phyloP scores from a whole-genome alignment of 2,888 invertebrate genomes.

The Agrenia bidenticulata region DNA sequence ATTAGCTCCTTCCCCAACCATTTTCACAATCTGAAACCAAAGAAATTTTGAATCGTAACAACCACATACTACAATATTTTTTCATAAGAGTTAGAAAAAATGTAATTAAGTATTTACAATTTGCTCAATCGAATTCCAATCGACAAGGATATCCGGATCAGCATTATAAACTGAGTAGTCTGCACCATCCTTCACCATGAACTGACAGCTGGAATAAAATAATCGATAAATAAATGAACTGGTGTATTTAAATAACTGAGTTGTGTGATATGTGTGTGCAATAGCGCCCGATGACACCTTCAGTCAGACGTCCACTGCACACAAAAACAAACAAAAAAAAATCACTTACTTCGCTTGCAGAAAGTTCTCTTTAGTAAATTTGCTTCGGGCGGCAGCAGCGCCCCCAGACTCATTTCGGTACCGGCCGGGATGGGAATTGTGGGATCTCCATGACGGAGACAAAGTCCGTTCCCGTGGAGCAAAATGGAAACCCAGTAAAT shows the following conservation, averaged over 20 bases:
- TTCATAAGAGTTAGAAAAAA: not conserved
- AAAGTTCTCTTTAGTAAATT: slow-evolving; percentile 88
- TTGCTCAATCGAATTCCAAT: slow-evolving; percentile 91
- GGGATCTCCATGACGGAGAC: slow-evolving; percentile 43
- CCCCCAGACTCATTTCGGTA: slow-evolving; percentile 40
- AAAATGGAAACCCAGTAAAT: slow-evolving; percentile 90
- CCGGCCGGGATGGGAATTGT: slow-evolving; percentile 39
- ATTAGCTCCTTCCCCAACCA: slow-evolving; percentile 62
- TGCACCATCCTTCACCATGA: slow-evolving; percentile 80
- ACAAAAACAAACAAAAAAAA: not conserved
- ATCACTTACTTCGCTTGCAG: slow-evolving; percentile 83
- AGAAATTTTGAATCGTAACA: not conserved
- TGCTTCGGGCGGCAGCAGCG: slow-evolving; percentile 60
- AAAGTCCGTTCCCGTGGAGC: slow-evolving; percentile 62
- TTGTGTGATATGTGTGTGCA: no score
- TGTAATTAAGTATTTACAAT: slow-evolving; percentile 66
- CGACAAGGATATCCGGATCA: slow-evolving; percentile 84
- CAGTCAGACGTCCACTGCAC: not conserved
- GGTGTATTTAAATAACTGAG: not conserved
- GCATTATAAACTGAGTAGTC: slow-evolving; percentile 75
- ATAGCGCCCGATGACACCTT: no score
- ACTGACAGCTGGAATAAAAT: slow-evolving; percentile 75
- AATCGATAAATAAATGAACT: slow-evolving; percentile 12
- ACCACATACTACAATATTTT: no score
- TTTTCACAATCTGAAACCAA: slow-evolving; percentile 35